Evolutionary conservation across 2,113 vertebrate species (phyloP).

Genomic region (Bostrychus sinensis): DNA sequence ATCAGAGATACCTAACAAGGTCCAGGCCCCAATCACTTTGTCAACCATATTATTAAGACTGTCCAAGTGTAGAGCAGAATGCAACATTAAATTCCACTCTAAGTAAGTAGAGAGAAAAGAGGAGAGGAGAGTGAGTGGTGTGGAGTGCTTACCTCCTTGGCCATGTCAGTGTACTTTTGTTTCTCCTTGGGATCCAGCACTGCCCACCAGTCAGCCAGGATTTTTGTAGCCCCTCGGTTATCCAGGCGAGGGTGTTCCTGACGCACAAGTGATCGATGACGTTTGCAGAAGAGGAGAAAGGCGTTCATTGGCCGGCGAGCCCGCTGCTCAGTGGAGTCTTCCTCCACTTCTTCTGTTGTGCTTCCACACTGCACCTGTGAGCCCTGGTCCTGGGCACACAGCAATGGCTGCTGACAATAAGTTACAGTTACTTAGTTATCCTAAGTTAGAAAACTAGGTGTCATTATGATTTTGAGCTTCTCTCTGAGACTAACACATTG

Average conservation of each 20-base stretch:
- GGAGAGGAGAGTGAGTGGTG: too few relatives aligned
- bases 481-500: not conserved
- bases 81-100: too few relatives aligned
- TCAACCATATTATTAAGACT: too few relatives aligned
- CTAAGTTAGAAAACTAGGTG: not conserved
- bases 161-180: slow-evolving; percentile 99
- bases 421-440: not conserved
- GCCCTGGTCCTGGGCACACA: slow-evolving; percentile 58
- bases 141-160: slow-evolving; percentile 89
- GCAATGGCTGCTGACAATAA: slow-evolving; percentile 55
- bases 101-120: too few relatives aligned
- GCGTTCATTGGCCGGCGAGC: slow-evolving; percentile 98
- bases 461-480: not conserved
- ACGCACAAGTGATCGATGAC: slow-evolving; percentile 94
- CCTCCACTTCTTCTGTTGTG: slow-evolving; percentile 87
- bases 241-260: slow-evolving; percentile 96
- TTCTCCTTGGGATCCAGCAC: slow-evolving; percentile 97
- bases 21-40: too few relatives aligned
- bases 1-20: too few relatives aligned
- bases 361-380: slow-evolving; percentile 82
- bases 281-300: slow-evolving; percentile 98
- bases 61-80: too few relatives aligned
- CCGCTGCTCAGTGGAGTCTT: slow-evolving; percentile 91
- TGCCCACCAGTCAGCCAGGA: slow-evolving; percentile 99
- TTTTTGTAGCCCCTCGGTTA: slow-evolving; percentile 98